Evolutionary conservation across 1,140 invertebrate genomes (phyloP), one percentile per base, ranked within the genome.

Genomic region (Manduca sexta): DNA sequence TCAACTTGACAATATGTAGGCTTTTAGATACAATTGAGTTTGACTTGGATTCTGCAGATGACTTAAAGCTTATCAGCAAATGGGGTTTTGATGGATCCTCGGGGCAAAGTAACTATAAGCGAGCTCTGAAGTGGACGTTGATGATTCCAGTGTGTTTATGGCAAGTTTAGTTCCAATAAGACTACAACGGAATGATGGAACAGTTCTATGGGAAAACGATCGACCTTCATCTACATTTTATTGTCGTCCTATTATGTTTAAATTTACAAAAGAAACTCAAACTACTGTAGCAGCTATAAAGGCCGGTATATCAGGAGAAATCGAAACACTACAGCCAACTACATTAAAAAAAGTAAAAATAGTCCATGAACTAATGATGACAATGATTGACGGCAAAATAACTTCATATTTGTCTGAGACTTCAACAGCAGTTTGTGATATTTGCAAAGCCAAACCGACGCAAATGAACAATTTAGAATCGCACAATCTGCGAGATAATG

Each of bases 111-210:
- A 45, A 45, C 12, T 45, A 45, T 16, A 45, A 45, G 31, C 43
- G 30, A 45, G 3, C 12, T 33, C 43, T 33, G 43, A 45, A 34
- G 12, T 16, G 34, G 14, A 45, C 15, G 30, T 45, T 8, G 43
- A 45, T 34, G 43, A 45, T 14, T 45, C 14, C 21, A 21, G 26
- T 34, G 34, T 45, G n/a, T 45, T 45, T 31, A 45, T 45, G 43
- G 14, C 43, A n/a, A 45, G 43, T 45, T 30, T 45, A 17, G 29
- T 45, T 45, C 43, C 14, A 15, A 45, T 45, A 45, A 45, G 42
- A 15, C 42, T 45, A 11, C 42, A 45, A 40, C 16, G 18, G 16
- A 15, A 6, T 45, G 42, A 45, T 45, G 42, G 42, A 45, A 45
- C 30, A 15, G 31, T 45, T 34, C 14, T 45, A 31, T 45, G 42